Evolutionary conservation across 2,888 invertebrate species (phyloP).

Genomic region (Acronicta aceris): DNA sequence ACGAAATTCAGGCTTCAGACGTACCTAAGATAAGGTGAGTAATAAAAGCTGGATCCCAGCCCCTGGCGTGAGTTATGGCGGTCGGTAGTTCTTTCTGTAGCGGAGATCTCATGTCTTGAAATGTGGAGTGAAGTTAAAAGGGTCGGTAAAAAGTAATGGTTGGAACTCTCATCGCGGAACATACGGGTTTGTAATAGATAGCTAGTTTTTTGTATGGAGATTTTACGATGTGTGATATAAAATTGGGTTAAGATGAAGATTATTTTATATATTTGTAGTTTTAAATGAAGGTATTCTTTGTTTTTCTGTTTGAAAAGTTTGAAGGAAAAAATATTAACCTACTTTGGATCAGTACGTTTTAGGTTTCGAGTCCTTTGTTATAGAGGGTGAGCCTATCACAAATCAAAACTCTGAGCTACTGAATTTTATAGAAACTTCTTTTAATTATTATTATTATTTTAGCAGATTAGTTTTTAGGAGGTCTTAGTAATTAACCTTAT

Average conservation of each 20-base stretch:
- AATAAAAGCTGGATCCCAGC: conserved; percentile 56
- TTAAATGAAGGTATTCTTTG: background rate
- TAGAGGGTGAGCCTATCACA: no score
- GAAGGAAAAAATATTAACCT: no score
- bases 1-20: conserved; percentile 44
- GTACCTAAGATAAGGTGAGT: conserved; percentile 56
- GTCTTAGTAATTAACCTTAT: no score
- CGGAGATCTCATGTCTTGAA: conserved; percentile 53
- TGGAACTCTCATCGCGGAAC: conserved; percentile 45
- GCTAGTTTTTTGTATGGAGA: conserved; percentile 43
- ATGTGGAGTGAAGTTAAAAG: conserved; percentile 60
- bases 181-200: conserved; percentile 28
- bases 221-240: conserved; percentile 10
- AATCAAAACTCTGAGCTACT: no score
- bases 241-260: background rate
- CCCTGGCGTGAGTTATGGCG: conserved; percentile 60
- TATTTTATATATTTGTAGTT: background rate
- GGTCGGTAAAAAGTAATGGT: conserved; percentile 62
- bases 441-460: no score
- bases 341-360: no score
- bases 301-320: background rate
- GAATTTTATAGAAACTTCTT: no score
- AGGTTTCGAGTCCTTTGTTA: no score
- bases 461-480: no score
- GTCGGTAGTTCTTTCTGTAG: conserved; percentile 60